Evolutionary conservation across 2,888 invertebrate species (phyloP).

Genomic region (Dicyrtoma fusca): DNA sequence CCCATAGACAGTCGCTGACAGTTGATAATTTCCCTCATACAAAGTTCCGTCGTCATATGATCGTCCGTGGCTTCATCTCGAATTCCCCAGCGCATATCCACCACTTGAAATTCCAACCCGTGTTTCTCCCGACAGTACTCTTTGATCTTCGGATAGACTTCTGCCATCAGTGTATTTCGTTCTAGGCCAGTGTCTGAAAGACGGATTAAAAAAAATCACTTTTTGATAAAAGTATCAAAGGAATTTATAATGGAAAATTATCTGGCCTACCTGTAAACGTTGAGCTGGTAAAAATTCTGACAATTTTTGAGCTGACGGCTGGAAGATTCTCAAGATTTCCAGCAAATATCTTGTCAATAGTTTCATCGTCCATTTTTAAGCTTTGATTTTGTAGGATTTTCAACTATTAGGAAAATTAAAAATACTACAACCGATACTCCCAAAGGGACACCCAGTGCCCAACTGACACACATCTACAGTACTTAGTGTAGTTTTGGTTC

Average conservation of each 20-base stretch:
- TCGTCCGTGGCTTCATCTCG: conserved; percentile 98
- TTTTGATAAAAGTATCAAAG: neutral
- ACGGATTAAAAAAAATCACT: neutral
- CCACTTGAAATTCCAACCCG: conserved; percentile 97
- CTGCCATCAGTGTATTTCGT: conserved; percentile 95
- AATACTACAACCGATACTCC: too few species aligned
- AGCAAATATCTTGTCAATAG: conserved; percentile 85
- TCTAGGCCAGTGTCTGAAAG: conserved; percentile 93
- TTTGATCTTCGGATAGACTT: conserved; percentile 94
- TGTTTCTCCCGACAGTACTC: conserved; percentile 97
- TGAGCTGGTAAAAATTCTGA: conserved; percentile 96
- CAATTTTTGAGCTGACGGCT: conserved; percentile 96
- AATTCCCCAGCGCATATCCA: conserved; percentile 99
- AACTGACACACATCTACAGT: too few species aligned
- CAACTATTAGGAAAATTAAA: too few species aligned
- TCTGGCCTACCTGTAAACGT: conserved; percentile 84
- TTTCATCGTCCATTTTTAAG: conserved; percentile 79
- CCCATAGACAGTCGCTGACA: conserved; percentile 97
- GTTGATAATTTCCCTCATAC: conserved; percentile 97
- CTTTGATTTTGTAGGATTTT: too few species aligned
- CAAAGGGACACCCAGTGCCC: too few species aligned
- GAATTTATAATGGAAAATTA: neutral
- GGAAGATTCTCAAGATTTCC: conserved; percentile 87
- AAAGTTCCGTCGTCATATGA: conserved; percentile 98
- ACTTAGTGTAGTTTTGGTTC: too few species aligned